A percentile compares a stretch with the other conserved stretches of the same genome.
Evolutionary conservation across 2,113 vertebrate species (phyloP).

Genomic region (Passer montanus): DNA sequence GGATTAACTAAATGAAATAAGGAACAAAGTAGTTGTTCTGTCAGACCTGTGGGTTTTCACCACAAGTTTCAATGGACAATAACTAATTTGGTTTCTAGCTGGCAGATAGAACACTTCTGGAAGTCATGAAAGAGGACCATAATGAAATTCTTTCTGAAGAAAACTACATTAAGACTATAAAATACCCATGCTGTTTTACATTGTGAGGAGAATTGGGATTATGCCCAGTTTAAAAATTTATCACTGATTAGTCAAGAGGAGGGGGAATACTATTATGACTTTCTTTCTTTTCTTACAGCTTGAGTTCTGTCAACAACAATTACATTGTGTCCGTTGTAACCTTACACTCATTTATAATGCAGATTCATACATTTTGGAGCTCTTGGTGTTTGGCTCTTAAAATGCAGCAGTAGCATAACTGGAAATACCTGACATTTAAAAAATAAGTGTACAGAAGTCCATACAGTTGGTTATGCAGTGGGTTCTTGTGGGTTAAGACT

Average conservation of each 20-base stretch:
- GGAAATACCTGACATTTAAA: background rate
- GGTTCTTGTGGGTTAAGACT: background rate
- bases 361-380: background rate
- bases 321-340: background rate
- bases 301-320: background rate
- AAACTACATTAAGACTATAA: background rate
- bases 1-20: background rate
- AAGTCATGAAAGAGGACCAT: background rate
- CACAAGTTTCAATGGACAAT: background rate
- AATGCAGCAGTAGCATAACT: background rate
- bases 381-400: background rate
- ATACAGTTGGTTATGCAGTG: background rate
- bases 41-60: background rate
- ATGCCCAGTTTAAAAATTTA: background rate
- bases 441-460: background rate
- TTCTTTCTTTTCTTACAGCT: background rate
- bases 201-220: background rate
- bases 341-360: background rate
- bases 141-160: background rate
- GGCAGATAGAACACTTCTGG: background rate
- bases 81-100: background rate
- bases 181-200: background rate
- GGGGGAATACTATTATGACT: background rate
- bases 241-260: background rate
- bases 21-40: background rate